Percentiles rank a stretch among this genome's conserved stretches.
Conservation (phyloP, 2,113 vertebrate species). For the Grantiella picta region DNA sequence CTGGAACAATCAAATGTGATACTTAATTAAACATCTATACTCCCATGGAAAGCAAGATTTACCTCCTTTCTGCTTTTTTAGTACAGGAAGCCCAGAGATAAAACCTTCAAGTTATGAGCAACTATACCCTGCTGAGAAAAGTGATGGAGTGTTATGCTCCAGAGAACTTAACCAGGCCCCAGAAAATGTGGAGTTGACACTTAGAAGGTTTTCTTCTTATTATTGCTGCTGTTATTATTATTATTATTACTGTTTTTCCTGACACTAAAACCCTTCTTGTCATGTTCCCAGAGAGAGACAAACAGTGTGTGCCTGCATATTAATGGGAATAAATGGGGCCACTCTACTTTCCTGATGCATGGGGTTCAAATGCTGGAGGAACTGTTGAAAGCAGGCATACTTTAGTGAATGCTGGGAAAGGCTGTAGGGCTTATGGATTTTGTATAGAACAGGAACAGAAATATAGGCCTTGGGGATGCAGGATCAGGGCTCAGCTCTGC, state of each 20-base stretch:
- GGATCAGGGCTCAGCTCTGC: background rate
- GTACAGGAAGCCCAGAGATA: slow-evolving; percentile 54
- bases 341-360: background rate
- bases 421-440: background rate
- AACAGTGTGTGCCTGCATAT: slow-evolving; percentile 46
- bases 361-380: background rate
- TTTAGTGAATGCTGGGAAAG: background rate
- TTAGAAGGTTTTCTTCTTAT: slow-evolving; percentile 49
- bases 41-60: slow-evolving; percentile 31
- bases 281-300: slow-evolving; percentile 64
- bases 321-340: slow-evolving; percentile 41
- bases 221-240: slow-evolving; percentile 46
- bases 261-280: slow-evolving; percentile 56
- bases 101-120: slow-evolving; percentile 68
- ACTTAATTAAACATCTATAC: slow-evolving; percentile 69
- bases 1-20: slow-evolving; percentile 59
- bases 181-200: slow-evolving; percentile 65
- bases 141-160: slow-evolving; percentile 65
- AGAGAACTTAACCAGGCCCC: slow-evolving; percentile 66
- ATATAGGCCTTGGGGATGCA: background rate
- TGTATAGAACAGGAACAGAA: background rate
- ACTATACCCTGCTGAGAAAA: slow-evolving; percentile 69
- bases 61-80: slow-evolving; percentile 20
- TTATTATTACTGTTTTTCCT: slow-evolving; percentile 47
- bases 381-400: background rate